Evolutionary conservation across 2,797 vertebrate genomes (phyloP), one percentile per base, ranked within the genome.

Genomic region (Semotilus atromaculatus): DNA sequence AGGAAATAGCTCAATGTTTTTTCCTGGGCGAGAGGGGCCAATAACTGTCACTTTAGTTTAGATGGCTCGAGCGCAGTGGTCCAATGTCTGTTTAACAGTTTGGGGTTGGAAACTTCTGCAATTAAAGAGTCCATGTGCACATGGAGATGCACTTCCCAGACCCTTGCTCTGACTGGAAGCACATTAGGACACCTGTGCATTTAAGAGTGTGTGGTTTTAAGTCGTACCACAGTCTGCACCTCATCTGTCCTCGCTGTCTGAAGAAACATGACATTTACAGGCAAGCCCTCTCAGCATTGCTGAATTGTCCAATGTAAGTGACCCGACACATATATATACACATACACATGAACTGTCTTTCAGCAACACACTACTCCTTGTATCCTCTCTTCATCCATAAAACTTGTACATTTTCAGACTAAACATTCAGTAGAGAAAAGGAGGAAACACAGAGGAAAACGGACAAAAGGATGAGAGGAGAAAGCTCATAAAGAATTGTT

Each of bases 1-100:
- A 96, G 94, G 94, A 97, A 96, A 96, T 93, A 94, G 91, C 93
- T 94, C 95, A 90, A 93, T 90, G 91, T 92, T 90, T 90, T 92
- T 90, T 90, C 91, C 86, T 53, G 89, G 86, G 89, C 94, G 89
- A 91, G 89, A 94, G 91, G 88, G 94, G 91, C 92, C 93, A 93
- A 93, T 96, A 97, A 96, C 93, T 94, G 94, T 96, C 94, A 94
- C 90, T 94, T 96, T 89, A 92, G 91, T 93, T 96, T 96, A 96
- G 93, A 91, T 88, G 84, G 87, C 87, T 75, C 9, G 76, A 90
- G 87, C 93, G 91, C 90, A 89, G 92, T 77, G 90, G 92, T 89
- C 91, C 91, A 83, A 83, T 91, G 94, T 94, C 89, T 92, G 95
- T 93, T 95, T 89, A 92, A 90, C 88, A 89, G 91, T 90, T 95